These are phyloP conservation scores for Acleris emargana DNA, from an alignment of 2,888 invertebrate species.

Conservation along the genomic window DNA sequence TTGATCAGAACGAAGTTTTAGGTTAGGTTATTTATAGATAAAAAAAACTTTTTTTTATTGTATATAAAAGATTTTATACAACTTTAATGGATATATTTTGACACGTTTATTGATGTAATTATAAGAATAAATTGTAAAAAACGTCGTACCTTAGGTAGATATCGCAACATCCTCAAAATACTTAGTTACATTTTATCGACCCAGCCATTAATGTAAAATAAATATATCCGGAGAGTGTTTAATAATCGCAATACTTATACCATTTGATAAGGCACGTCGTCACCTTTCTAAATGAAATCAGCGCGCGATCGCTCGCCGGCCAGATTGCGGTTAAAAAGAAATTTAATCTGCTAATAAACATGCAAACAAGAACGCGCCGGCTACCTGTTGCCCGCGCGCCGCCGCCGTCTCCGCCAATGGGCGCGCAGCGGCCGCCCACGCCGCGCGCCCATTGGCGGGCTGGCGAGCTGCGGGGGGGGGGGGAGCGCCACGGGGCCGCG, in stretches of 20 bases:
- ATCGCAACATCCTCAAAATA: too few relatives aligned
- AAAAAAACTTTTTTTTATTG: too few relatives aligned
- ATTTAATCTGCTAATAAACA: constrained; percentile 83
- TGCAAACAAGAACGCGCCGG: constrained; percentile 77
- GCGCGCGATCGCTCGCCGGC: constrained; percentile 55
- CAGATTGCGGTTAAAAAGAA: constrained; percentile 74
- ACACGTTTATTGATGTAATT: too few relatives aligned
- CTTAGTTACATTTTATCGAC: too few relatives aligned
- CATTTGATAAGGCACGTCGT: constrained; percentile 14
- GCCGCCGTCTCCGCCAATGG: constrained; percentile 70
- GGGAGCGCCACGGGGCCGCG: constrained; percentile 53
- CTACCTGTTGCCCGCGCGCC: constrained; percentile 84
- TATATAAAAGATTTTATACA: too few relatives aligned
- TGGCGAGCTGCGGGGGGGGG: constrained; percentile 46
- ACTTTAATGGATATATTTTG: too few relatives aligned
- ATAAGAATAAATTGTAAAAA: too few relatives aligned
- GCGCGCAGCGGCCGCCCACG: constrained; percentile 76
- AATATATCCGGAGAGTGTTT: constrained; percentile 7
- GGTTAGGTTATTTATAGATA: too few relatives aligned
- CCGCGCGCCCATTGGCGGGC: constrained; percentile 66
- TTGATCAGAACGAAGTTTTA: too few relatives aligned
- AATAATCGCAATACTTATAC: constrained; percentile 32
- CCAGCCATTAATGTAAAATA: not conserved
- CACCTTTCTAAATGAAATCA: constrained; percentile 58
- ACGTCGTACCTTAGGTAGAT: too few relatives aligned